These are phyloP conservation scores for Sinodicranocentrus sp. DNA, from an alignment of 2,888 invertebrate species.

Conservation along the genomic window DNA sequence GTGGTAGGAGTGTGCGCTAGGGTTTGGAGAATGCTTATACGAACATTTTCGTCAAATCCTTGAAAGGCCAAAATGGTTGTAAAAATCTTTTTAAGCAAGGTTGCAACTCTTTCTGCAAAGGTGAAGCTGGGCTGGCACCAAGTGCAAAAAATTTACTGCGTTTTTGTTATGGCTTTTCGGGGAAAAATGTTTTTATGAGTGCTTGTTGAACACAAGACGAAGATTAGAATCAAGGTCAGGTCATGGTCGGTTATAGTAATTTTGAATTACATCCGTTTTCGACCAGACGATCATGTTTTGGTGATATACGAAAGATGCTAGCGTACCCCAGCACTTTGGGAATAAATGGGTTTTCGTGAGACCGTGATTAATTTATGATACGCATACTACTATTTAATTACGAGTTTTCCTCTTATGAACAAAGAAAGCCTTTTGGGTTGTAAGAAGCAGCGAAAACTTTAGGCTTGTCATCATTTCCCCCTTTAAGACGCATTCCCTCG, in stretches of 20 bases:
- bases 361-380: conserved; percentile 29
- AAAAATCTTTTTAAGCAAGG: background rate
- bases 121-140: background rate
- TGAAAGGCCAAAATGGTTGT: background rate
- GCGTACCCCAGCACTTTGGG: too few species aligned
- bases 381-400: conserved; percentile 35
- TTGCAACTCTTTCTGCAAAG: background rate
- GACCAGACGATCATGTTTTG: background rate
- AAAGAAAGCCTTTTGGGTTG: conserved; percentile 18
- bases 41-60: background rate
- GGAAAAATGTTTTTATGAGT: conserved; percentile 27
- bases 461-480: too few species aligned
- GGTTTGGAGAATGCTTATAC: background rate
- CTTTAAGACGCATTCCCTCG: background rate
- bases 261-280: conserved; percentile 49
- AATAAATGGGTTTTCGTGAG: too few species aligned
- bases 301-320: conserved; percentile 5
- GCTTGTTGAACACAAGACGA: conserved; percentile 11
- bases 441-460: too few species aligned
- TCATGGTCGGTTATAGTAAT: conserved; percentile 57
- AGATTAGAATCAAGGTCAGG: conserved; percentile 66
- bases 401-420: conserved; percentile 30
- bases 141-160: background rate
- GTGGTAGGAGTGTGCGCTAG: background rate
- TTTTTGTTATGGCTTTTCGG: conserved; percentile 21